Conservation (phyloP, 2,888 invertebrate species). For the Fragum whitleyi region DNA sequence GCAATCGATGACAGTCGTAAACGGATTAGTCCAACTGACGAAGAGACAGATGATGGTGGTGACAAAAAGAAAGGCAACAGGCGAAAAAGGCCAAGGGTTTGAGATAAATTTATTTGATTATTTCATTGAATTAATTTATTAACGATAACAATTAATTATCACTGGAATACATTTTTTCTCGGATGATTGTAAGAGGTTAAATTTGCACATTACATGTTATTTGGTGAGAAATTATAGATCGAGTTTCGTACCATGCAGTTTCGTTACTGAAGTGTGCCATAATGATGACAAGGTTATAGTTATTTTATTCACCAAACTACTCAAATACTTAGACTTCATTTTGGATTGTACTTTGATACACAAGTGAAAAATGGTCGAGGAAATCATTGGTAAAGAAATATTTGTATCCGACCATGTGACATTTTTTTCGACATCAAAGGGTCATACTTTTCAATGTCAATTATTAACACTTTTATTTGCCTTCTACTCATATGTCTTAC, state of each 20-base stretch:
- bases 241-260: background rate
- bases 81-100: slow-evolving; percentile 56
- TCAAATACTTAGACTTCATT: no score
- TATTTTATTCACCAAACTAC: no score
- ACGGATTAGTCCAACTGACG: slow-evolving; percentile 53
- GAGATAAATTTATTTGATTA: background rate
- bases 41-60: slow-evolving; percentile 51
- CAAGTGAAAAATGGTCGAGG: no score
- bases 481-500: no score
- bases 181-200: background rate
- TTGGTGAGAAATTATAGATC: background rate
- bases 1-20: slow-evolving; percentile 57
- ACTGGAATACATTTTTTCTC: background rate
- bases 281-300: no score
- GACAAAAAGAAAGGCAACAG: slow-evolving; percentile 60
- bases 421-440: no score
- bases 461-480: no score
- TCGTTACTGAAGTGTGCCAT: background rate
- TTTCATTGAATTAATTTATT: background rate
- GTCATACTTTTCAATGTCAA: no score
- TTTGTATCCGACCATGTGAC: no score
- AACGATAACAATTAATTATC: background rate
- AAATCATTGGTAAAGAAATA: no score
- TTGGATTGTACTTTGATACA: no score
- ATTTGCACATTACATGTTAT: background rate